Evolutionary conservation across 2,888 invertebrate species (phyloP).

Genomic region (Gisinianus flammeolus): DNA sequence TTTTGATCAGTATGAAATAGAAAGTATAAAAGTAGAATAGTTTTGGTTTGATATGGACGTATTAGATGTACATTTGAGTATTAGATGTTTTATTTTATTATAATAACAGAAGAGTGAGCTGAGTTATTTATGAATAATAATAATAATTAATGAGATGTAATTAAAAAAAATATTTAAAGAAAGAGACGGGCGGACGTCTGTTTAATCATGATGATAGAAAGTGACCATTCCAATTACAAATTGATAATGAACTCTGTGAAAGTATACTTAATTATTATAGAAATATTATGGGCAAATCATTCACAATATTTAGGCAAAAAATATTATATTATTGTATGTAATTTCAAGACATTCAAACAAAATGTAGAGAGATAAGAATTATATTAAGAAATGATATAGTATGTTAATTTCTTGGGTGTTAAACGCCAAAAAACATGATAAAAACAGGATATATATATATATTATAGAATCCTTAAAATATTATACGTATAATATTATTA

Average conservation of each 20-base stretch:
- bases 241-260: slow-evolving; percentile 42
- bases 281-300: slow-evolving; percentile 32
- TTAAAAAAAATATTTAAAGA: not conserved
- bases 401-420: no score
- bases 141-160: slow-evolving; percentile 11
- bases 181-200: slow-evolving; percentile 30
- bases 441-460: not conserved
- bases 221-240: slow-evolving; percentile 45
- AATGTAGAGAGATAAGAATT: not conserved
- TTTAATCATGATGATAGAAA: slow-evolving; percentile 42
- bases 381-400: slow-evolving; percentile 9
- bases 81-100: no score
- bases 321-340: not conserved
- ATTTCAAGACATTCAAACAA: slow-evolving; percentile 13
- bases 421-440: not conserved
- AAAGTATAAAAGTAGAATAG: no score
- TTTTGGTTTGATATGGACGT: no score
- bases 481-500: not conserved
- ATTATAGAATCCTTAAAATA: no score
- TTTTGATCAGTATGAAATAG: no score
- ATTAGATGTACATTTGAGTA: no score
- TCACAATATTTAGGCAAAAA: slow-evolving; percentile 31
- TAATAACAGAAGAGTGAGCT: no score
- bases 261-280: slow-evolving; percentile 34
- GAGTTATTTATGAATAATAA: not conserved